Percentiles rank a stretch among this genome's conserved stretches.
These are phyloP conservation scores for Drosophila trapezifrons DNA, from an alignment of 1,140 invertebrate species.

Conservation along the genomic window DNA sequence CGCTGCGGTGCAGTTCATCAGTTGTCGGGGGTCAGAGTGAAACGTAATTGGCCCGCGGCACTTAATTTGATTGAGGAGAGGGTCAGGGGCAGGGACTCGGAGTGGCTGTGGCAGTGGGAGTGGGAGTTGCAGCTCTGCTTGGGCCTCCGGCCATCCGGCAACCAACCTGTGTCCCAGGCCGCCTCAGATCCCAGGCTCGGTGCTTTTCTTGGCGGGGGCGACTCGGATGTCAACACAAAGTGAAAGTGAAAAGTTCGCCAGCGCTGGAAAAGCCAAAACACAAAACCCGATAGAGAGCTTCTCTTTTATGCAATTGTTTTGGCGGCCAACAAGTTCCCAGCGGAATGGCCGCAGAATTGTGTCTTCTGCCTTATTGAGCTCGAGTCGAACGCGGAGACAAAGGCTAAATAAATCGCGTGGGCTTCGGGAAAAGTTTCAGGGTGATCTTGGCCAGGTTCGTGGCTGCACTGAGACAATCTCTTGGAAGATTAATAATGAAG, in stretches of 20 bases:
- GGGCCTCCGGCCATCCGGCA: slow-evolving; percentile 32
- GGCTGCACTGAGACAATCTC: slow-evolving; percentile 2
- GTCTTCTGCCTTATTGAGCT: slow-evolving; percentile 64
- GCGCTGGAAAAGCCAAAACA: slow-evolving; percentile 29
- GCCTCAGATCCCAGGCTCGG: slow-evolving; percentile 19
- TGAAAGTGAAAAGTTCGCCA: slow-evolving; percentile 74
- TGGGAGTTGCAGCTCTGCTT: background rate
- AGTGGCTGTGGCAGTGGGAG: background rate
- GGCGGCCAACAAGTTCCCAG: slow-evolving; percentile 59
- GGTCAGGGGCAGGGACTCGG: slow-evolving; percentile 1
- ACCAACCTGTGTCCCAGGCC: slow-evolving; percentile 36
- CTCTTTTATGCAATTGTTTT: slow-evolving; percentile 77
- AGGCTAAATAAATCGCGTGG: slow-evolving; percentile 66
- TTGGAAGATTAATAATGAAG: too few species aligned
- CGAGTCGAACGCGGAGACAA: slow-evolving; percentile 46
- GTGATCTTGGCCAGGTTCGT: slow-evolving; percentile 57
- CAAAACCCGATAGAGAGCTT: slow-evolving; percentile 25
- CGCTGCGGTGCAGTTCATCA: slow-evolving; percentile 62
- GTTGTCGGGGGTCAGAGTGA: slow-evolving; percentile 71
- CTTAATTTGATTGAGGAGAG: slow-evolving; percentile 71
- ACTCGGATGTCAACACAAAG: slow-evolving; percentile 69
- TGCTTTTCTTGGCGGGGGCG: slow-evolving; percentile 52
- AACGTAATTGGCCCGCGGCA: slow-evolving; percentile 77
- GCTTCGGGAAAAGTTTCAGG: slow-evolving; percentile 58
- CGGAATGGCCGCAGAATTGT: slow-evolving; percentile 47